These are phyloP conservation scores for Oxyteleia sp. DNA, from an alignment of 2,888 invertebrate species.

Conservation along the genomic window DNA sequence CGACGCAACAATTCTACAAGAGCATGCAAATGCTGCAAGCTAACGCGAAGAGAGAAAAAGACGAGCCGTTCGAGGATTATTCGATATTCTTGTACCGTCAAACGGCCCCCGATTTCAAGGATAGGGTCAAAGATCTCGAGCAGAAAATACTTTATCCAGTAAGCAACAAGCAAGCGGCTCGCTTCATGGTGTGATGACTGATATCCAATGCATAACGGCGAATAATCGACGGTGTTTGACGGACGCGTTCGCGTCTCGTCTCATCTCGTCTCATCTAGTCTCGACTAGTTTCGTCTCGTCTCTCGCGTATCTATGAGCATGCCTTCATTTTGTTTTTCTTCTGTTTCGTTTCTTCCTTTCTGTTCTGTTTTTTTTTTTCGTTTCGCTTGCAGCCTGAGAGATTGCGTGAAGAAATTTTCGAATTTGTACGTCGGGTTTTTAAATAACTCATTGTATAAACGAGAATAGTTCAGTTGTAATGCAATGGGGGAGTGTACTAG, in stretches of 20 bases:
- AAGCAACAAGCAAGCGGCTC: conserved; percentile 87
- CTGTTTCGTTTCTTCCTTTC: too few species aligned
- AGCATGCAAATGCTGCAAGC: conserved; percentile 95
- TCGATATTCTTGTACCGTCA: conserved; percentile 95
- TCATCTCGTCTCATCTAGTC: too few species aligned
- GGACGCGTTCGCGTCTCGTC: too few species aligned
- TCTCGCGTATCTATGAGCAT: too few species aligned
- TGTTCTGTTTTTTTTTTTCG: too few species aligned
- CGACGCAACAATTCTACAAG: conserved; percentile 94
- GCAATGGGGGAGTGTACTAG: not conserved
- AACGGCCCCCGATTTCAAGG: conserved; percentile 94
- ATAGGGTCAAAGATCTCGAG: conserved; percentile 94
- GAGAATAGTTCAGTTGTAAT: not conserved
- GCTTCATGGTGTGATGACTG: conserved; percentile 9
- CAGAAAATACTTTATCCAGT: conserved; percentile 92
- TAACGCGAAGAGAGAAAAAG: conserved; percentile 90
- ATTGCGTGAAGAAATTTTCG: too few species aligned
- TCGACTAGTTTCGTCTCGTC: too few species aligned
- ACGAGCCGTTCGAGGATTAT: conserved; percentile 93
- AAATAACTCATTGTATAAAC: not conserved
- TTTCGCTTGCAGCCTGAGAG: too few species aligned
- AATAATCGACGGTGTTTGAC: too few species aligned
- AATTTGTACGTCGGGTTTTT: not conserved
- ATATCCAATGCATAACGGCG: conserved; percentile 8
- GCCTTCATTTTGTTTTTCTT: too few species aligned